Base-by-base conservation (phyloP, 2,113 vertebrate species). In the Sceloporus undulatus region DNA sequence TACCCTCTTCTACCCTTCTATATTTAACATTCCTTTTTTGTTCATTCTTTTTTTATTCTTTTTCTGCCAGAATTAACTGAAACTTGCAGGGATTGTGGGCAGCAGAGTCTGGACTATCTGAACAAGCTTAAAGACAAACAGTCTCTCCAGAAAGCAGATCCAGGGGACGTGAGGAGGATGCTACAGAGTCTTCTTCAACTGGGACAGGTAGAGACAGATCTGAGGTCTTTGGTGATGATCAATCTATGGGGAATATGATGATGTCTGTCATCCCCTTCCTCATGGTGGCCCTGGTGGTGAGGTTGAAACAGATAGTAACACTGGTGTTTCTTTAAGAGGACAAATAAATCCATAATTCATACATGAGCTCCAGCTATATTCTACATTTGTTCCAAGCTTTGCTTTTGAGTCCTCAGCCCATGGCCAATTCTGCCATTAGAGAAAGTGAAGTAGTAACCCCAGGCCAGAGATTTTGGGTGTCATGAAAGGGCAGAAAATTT, bases 21-120 rank as follows among this genome's bases (percentile, higher is more conserved):
- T 25, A 23, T 27, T 14, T 4, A 34, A 21, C 11, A 9, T 16
- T 27, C n/a, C 42, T 19, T 10, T 38, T 73, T 8, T 34, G 56
- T 59, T 48, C 48, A 6, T 48, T 48, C 48, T 4, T 23, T 38
- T 21, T 27, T 70, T 56, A 6, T 23, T 27, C 68, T 27, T 23
- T 68, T 68, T 27, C 23, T 27, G 13, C 0, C 92, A 99, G 99
- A 97, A 87, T 95, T 99, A 94, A 96, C 85, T 0, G 98, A 98
- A 92, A 96, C 94, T 21, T 99, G 99, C 95, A 96, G 98, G 89
- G 96, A 96, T 66, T 99, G 98, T 1, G 98, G 97, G 84, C 96
- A 95, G 70, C 90, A 66, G 71, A 98, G 97, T 73, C 95, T 99
- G 92, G 94, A 95, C 74, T 98, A 97, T 88, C 59, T 98, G 89